These are phyloP conservation scores for Theretra japonica DNA, from an alignment of 2,888 invertebrate genomes.

Conservation along the genomic window DNA sequence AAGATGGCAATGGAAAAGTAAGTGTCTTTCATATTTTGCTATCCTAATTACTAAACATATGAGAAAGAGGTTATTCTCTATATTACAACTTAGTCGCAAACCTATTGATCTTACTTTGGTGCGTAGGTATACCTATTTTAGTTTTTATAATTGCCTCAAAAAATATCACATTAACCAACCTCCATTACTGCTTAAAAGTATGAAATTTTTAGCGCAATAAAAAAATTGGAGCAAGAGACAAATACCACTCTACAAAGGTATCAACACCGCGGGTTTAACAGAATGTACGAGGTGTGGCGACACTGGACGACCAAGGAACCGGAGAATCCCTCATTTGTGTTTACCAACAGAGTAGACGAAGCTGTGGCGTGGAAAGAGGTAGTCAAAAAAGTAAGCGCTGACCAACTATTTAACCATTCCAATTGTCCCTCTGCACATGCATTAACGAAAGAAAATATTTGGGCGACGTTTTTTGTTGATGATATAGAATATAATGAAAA, in stretches of 20 bases:
- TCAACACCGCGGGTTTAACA: slow-evolving; percentile 75
- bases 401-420: not conserved
- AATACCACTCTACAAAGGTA: slow-evolving; percentile 57
- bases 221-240: slow-evolving; percentile 51
- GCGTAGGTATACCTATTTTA: too few relatives aligned
- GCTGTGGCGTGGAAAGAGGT: slow-evolving; percentile 78
- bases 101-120: too few relatives aligned
- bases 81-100: not conserved
- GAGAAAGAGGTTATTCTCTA: too few relatives aligned
- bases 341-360: slow-evolving; percentile 85
- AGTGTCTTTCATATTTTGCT: slow-evolving; percentile 25
- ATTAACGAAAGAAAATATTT: too few relatives aligned
- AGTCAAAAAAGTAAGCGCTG: slow-evolving; percentile 76
- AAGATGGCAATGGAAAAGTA: slow-evolving; percentile 86
- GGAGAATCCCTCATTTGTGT: slow-evolving; percentile 85
- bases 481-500: too few relatives aligned
- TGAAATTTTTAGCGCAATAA: too few relatives aligned
- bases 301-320: slow-evolving; percentile 91
- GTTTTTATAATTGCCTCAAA: too few relatives aligned
- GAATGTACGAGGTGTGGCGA: slow-evolving; percentile 88
- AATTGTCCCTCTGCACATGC: too few relatives aligned
- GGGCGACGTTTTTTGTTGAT: too few relatives aligned
- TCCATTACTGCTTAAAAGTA: too few relatives aligned
- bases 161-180: too few relatives aligned
- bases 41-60: too few relatives aligned